A percentile compares a stretch with the other conserved stretches of the same genome.
These are phyloP conservation scores for Poicephalus meyeri DNA, from an alignment of 2,113 vertebrate species.

Conservation along the genomic window DNA sequence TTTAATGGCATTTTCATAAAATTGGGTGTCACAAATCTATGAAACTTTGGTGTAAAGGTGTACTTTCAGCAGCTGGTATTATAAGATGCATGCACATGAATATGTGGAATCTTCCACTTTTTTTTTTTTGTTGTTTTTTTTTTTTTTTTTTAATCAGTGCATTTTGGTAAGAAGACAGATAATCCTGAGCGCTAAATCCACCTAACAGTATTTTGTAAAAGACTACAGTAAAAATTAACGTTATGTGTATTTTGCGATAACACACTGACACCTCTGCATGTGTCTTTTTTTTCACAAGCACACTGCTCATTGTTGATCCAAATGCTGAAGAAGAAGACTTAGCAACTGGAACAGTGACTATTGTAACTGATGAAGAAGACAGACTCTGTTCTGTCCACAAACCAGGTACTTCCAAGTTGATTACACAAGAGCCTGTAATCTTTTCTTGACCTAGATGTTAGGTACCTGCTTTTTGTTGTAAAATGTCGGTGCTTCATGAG, in stretches of 20 bases:
- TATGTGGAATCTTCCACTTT: background rate
- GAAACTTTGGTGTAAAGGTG: background rate
- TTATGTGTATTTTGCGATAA: background rate
- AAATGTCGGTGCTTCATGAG: background rate
- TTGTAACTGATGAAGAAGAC: constrained; percentile 89
- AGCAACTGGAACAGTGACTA: constrained; percentile 83
- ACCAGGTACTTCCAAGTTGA: constrained; percentile 80
- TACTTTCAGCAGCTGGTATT: background rate
- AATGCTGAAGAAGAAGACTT: constrained; percentile 91
- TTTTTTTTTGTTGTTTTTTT: background rate
- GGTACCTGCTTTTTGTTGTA: background rate
- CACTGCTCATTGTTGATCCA: constrained; percentile 89
- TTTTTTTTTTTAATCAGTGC: background rate
- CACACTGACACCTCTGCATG: background rate
- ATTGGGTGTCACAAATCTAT: accelerated
- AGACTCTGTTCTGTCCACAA: constrained; percentile 89
- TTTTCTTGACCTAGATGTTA: background rate
- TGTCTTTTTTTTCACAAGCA: constrained; percentile 68
- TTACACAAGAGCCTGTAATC: background rate
- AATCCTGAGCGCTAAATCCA: background rate
- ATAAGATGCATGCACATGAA: background rate
- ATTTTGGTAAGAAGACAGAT: background rate
- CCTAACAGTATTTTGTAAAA: background rate
- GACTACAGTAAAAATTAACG: background rate
- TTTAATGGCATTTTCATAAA: background rate